Evolutionary conservation across 2,888 invertebrate species (phyloP).

Genomic region (Drosophila pegasa): DNA sequence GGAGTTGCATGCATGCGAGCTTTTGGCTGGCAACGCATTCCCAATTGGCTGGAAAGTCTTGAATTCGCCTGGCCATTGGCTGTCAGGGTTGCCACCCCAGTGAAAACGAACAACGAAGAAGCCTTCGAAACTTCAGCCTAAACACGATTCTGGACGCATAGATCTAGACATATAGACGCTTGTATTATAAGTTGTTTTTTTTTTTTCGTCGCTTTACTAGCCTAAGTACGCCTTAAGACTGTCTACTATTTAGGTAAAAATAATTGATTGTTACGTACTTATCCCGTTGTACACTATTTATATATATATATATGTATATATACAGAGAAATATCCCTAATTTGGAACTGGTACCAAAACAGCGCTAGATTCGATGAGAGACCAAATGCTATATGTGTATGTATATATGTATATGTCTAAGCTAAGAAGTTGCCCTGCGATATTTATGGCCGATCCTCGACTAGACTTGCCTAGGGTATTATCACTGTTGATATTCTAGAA

Average conservation of each 20-base stretch:
- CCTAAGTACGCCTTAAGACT: constrained; percentile 68
- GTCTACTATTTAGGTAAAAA: constrained; percentile 61
- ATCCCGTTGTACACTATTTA: constrained; percentile 42
- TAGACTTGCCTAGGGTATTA: constrained; percentile 46
- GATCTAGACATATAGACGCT: constrained; percentile 14
- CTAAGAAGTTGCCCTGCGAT: constrained; percentile 70
- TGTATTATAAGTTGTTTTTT: constrained; percentile 3
- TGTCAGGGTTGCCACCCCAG: constrained; percentile 3
- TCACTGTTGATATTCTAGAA: constrained; percentile 65
- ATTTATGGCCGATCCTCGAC: constrained; percentile 60
- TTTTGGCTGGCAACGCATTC: constrained; percentile 56
- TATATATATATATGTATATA: constrained; percentile 19
- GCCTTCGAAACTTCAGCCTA: constrained; percentile 5
- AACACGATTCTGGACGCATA: neutral
- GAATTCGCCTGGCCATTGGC: constrained; percentile 2
- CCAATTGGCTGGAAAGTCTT: constrained; percentile 11
- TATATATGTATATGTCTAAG: constrained; percentile 12
- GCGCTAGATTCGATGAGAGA: constrained; percentile 46
- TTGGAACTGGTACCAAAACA: constrained; percentile 73
- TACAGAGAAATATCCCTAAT: constrained; percentile 14
- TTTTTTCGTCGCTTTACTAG: constrained; percentile 22
- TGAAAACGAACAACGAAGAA: constrained; percentile 8
- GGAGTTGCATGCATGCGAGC: constrained; percentile 35
- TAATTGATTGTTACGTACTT: constrained; percentile 25
- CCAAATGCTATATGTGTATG: constrained; percentile 34